A percentile compares a stretch with the other conserved stretches of the same genome.
phyloP scores from a whole-genome alignment of 2,888 invertebrate species.

The Xylota sylvarum region DNA sequence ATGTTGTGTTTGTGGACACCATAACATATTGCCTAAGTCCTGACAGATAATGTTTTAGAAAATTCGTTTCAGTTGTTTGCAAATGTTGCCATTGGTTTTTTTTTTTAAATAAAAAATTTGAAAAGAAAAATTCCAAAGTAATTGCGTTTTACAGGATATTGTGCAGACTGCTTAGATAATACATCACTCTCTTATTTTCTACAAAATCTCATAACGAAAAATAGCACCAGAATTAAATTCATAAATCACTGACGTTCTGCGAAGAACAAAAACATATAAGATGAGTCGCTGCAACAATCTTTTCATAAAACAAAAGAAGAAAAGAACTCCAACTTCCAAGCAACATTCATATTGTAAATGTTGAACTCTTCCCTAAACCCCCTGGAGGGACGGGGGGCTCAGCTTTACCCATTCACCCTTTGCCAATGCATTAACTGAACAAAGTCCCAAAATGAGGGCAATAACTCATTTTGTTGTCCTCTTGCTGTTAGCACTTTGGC shows the following conservation, averaged over 20 bases:
- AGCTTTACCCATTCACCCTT: slow-evolving; percentile 23
- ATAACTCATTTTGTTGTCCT: slow-evolving; percentile 76
- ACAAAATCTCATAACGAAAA: slow-evolving; percentile 46
- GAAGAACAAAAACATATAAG: slow-evolving; percentile 9
- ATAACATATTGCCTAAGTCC: no score
- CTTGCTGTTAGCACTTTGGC: slow-evolving; percentile 57
- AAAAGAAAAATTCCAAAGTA: slow-evolving; percentile 13
- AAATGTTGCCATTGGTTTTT: not conserved
- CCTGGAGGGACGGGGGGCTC: slow-evolving; percentile 1
- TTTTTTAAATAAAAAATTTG: not conserved
- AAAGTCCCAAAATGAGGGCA: slow-evolving; percentile 73
- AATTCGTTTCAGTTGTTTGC: not conserved
- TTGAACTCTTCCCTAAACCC: slow-evolving; percentile 53
- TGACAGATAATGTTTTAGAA: no score
- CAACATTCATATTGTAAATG: slow-evolving; percentile 61
- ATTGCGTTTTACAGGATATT: slow-evolving; percentile 35
- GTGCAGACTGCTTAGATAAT: slow-evolving; percentile 44
- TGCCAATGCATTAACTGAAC: slow-evolving; percentile 74
- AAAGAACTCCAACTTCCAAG: not conserved
- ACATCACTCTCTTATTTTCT: slow-evolving; percentile 32
- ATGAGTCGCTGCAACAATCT: slow-evolving; percentile 40
- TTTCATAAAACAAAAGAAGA: slow-evolving; percentile 23
- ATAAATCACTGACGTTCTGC: slow-evolving; percentile 62
- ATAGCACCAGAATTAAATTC: slow-evolving; percentile 65
- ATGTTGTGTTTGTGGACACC: no score